A percentile compares a stretch with the other conserved stretches of the same genome.
Evolutionary conservation across 2,113 vertebrate species (phyloP).

Genomic region (Phalacrocorax carbo): DNA sequence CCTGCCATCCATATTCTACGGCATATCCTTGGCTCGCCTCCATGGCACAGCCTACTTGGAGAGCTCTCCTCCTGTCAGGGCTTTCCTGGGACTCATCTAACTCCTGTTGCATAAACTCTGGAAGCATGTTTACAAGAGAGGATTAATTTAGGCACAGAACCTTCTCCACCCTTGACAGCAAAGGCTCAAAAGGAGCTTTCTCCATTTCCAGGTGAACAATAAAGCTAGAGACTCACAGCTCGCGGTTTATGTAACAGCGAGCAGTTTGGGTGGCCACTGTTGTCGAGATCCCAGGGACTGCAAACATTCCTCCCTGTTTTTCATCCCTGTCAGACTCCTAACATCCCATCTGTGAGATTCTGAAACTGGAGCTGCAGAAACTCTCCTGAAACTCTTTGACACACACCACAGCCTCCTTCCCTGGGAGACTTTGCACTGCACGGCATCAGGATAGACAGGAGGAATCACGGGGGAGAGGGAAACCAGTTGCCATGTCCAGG

Average conservation of each 20-base stretch:
- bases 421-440: fast-evolving
- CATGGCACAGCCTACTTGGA: neutral
- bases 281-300: neutral
- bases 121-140: slow-evolving; percentile 54
- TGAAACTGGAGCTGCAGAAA: neutral
- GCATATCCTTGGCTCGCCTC: slow-evolving; percentile 1
- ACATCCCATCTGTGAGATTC: neutral
- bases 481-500: neutral
- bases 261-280: neutral
- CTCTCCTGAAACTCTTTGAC: fast-evolving
- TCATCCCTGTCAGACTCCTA: neutral
- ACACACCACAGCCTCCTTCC: neutral
- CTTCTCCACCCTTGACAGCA: neutral
- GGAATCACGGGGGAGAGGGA: neutral
- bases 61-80: slow-evolving; percentile 16
- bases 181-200: neutral
- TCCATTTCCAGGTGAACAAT: slow-evolving; percentile 48
- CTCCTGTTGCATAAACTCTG: slow-evolving; percentile 63
- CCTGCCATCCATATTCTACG: neutral
- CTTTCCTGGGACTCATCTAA: slow-evolving; percentile 66
- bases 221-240: neutral
- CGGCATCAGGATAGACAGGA: neutral
- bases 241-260: neutral
- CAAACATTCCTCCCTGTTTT: neutral
- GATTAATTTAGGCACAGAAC: slow-evolving; percentile 56